These are phyloP conservation scores for Mesembrinibis cayennensis DNA, from an alignment of 2,113 vertebrate species.

Conservation along the genomic window DNA sequence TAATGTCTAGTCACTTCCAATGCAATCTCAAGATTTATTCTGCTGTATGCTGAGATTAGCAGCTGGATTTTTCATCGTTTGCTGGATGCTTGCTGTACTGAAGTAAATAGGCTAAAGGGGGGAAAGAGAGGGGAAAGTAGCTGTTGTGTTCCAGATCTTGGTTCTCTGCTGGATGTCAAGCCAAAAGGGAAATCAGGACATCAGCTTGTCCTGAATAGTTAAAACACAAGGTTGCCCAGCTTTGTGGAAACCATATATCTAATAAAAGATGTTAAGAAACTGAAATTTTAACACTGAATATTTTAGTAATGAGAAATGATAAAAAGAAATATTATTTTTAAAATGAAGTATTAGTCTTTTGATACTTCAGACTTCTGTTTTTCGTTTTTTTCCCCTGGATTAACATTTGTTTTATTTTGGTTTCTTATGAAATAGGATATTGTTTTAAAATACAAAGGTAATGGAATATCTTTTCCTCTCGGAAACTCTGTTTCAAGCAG, in stretches of 20 bases:
- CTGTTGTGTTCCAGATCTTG: not conserved
- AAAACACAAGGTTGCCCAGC: not conserved
- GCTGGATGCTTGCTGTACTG: not conserved
- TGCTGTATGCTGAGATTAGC: not conserved
- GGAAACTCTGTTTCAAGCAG: not conserved
- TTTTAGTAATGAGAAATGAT: not conserved
- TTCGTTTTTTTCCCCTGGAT: fast-evolving
- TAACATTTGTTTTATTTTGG: not conserved
- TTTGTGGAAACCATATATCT: not conserved
- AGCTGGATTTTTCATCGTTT: not conserved
- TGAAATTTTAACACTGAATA: not conserved
- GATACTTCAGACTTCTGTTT: not conserved
- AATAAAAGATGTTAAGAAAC: not conserved
- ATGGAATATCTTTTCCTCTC: fast-evolving
- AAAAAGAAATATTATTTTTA: not conserved
- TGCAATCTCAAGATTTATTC: not conserved
- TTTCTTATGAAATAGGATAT: not conserved
- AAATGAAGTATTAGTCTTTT: not conserved
- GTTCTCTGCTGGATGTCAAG: not conserved
- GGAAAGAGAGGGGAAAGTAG: not conserved
- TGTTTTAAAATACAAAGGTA: not conserved
- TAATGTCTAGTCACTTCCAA: not conserved
- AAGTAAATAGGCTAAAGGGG: not conserved
- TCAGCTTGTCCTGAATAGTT: not conserved
- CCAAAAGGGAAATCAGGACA: not conserved